A percentile compares a stretch with the other conserved stretches of the same genome.
phyloP scores from a whole-genome alignment of 2,797 vertebrate species.

The Anniella stebbinsi region DNA sequence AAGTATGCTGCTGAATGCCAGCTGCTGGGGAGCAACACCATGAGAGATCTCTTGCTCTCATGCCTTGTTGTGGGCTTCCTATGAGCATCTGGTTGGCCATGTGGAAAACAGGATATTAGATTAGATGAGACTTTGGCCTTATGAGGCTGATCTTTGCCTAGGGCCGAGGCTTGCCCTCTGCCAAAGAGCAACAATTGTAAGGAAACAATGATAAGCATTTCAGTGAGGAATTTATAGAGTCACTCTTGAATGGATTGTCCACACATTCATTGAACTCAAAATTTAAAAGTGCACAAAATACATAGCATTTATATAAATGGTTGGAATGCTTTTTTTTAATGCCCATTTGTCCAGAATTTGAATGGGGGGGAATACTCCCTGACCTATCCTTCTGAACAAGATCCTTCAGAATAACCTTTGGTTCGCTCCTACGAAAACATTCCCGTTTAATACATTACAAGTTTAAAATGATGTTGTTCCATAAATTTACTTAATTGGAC shows the following conservation, averaged over 20 bases:
- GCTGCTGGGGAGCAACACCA: not conserved
- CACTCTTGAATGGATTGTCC: not conserved
- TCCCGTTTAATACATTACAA: not conserved
- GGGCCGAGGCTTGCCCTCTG: slow-evolving; percentile 63
- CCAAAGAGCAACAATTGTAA: slow-evolving; percentile 10
- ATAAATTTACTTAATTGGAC: not conserved
- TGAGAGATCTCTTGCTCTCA: not conserved
- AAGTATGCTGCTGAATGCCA: not conserved
- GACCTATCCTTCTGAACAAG: slow-evolving; percentile 1
- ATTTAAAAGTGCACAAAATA: slow-evolving; percentile 10
- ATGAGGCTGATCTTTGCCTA: slow-evolving; percentile 53
- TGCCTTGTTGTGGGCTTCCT: not conserved
- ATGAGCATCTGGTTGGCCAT: not conserved
- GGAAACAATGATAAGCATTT: slow-evolving; percentile 56
- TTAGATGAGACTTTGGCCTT: not conserved
- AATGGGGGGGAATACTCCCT: slow-evolving; percentile 28
- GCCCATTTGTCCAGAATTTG: slow-evolving; percentile 17
- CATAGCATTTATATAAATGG: rapidly evolving
- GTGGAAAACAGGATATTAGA: not conserved
- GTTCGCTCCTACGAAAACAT: not conserved
- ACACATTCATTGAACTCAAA: slow-evolving; percentile 45
- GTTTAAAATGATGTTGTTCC: not conserved
- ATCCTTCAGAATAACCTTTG: slow-evolving; percentile 7
- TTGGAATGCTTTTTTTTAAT: slow-evolving; percentile 43
- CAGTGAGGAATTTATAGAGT: slow-evolving; percentile 30